Evolutionary conservation across 2,113 vertebrate species (phyloP).

Genomic region (Leptobrachium leishanense): DNA sequence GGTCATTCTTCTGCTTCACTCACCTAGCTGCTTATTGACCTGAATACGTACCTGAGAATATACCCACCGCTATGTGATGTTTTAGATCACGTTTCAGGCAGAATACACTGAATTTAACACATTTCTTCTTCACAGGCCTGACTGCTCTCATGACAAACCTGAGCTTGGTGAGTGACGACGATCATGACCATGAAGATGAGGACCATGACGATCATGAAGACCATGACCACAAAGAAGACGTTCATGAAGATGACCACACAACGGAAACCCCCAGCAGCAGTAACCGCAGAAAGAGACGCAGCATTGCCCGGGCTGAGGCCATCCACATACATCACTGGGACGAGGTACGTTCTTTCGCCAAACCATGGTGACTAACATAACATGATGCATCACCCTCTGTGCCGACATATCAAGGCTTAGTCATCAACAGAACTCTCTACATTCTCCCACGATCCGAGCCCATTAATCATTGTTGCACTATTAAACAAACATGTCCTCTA

Average conservation of each 20-base stretch:
- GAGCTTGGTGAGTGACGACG: slow-evolving; percentile 5
- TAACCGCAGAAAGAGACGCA: neutral
- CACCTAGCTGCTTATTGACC: too few relatives aligned
- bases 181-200: slow-evolving; percentile 14
- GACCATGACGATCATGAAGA: neutral
- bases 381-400: too few relatives aligned
- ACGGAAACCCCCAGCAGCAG: neutral
- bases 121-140: neutral
- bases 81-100: too few relatives aligned
- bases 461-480: too few relatives aligned
- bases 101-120: neutral
- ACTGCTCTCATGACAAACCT: slow-evolving; percentile 2
- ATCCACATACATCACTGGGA: neutral
- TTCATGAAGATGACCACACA: neutral
- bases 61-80: too few relatives aligned
- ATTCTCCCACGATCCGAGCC: too few relatives aligned
- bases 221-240: neutral
- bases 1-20: too few relatives aligned
- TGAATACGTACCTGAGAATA: too few relatives aligned
- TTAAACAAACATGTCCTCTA: too few relatives aligned
- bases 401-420: too few relatives aligned
- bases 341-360: neutral
- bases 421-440: too few relatives aligned
- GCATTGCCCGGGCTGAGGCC: neutral
- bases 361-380: too few relatives aligned